These are phyloP conservation scores for Polylopha cassiicola DNA, from an alignment of 2,888 invertebrate genomes.

Conservation along the genomic window DNA sequence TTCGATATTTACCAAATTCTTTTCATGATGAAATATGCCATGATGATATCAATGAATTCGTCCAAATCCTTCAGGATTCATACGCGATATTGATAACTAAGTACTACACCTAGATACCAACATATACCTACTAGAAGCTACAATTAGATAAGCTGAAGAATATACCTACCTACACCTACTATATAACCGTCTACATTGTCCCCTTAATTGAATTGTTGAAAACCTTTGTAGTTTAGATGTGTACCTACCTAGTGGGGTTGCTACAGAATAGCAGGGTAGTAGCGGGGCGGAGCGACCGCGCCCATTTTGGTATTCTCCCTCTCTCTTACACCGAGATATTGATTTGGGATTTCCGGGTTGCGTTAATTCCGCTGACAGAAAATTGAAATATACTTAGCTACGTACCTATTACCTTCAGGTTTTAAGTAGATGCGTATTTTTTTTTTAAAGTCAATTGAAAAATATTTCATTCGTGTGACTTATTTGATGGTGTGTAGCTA, in stretches of 20 bases:
- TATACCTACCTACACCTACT: neutral
- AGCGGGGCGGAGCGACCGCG: conserved; percentile 41
- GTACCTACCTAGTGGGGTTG: conserved; percentile 31
- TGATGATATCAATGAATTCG: no score
- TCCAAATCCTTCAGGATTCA: no score
- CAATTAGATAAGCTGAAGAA: conserved; percentile 15
- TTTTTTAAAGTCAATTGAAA: no score
- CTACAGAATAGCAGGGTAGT: conserved; percentile 29
- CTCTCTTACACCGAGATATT: conserved; percentile 50
- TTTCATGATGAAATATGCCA: no score
- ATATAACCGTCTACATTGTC: conserved; percentile 13
- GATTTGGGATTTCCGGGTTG: conserved; percentile 50
- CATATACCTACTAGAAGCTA: no score
- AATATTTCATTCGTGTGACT: no score
- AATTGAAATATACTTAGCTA: conserved; percentile 11
- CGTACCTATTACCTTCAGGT: no score
- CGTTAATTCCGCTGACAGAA: conserved; percentile 27
- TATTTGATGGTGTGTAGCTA: no score
- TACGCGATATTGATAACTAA: no score
- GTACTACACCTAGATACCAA: no score
- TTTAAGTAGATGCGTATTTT: no score
- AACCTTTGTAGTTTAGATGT: conserved; percentile 30
- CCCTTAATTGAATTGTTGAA: conserved; percentile 35
- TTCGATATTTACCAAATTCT: no score
- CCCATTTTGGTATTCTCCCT: conserved; percentile 41